A percentile compares a stretch with the other conserved stretches of the same genome.
Evolutionary conservation across 2,113 vertebrate species (phyloP).

Genomic region (Ictidomys tridecemlineatus): DNA sequence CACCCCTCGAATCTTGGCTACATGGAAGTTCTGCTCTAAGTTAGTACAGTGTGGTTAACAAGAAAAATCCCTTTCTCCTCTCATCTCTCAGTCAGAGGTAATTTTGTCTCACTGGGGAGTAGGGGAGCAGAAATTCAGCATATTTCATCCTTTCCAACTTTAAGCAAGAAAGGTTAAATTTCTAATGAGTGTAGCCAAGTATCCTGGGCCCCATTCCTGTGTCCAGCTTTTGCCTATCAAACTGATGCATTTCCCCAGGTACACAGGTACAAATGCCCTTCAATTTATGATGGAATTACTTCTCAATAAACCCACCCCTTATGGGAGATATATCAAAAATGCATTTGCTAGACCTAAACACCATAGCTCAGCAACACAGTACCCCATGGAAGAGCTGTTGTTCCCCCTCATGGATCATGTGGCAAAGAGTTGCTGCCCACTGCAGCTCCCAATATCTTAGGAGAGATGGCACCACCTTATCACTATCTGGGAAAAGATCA

Average conservation of each 20-base stretch:
- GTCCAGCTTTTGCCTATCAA: background rate
- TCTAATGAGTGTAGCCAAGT: background rate
- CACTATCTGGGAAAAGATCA: background rate
- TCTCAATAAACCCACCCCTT: background rate
- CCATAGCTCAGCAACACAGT: background rate
- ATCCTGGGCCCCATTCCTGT: background rate
- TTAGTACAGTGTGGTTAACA: too few species aligned
- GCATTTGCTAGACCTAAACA: background rate
- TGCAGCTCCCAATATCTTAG: background rate
- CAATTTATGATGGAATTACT: background rate
- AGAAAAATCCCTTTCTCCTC: too few species aligned
- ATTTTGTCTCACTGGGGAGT: fast-evolving
- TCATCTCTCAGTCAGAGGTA: background rate
- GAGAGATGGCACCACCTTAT: background rate
- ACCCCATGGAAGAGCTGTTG: background rate
- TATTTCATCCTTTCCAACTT: background rate
- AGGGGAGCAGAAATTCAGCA: background rate
- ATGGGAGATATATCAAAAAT: background rate
- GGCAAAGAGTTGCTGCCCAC: background rate
- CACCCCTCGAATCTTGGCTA: background rate
- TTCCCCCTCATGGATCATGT: background rate
- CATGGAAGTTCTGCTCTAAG: background rate
- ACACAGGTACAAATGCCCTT: background rate
- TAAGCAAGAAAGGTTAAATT: background rate
- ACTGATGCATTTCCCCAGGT: background rate